Conservation (phyloP, 2,888 invertebrate genomes). For the Leptopilina syphax region DNA sequence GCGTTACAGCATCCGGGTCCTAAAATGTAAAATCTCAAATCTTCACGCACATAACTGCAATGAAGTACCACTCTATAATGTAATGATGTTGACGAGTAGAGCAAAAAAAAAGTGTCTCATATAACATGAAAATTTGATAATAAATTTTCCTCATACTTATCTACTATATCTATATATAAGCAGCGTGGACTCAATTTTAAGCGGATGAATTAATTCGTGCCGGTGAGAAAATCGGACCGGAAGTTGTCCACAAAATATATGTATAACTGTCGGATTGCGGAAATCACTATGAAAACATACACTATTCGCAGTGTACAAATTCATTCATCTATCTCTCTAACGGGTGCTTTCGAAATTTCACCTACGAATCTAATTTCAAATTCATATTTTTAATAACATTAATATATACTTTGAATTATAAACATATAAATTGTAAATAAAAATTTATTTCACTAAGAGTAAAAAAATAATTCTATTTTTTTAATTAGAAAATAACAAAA, state of each 20-base stretch:
- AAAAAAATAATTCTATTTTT: too few species aligned
- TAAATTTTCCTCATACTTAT: conserved; percentile 10
- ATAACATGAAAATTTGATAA: conserved; percentile 39
- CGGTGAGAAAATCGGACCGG: conserved; percentile 50
- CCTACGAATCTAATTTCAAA: neutral
- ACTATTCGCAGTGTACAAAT: conserved; percentile 40
- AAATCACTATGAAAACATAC: conserved; percentile 53
- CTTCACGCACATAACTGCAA: too few species aligned
- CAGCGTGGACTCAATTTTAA: conserved; percentile 19
- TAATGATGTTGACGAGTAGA: too few species aligned
- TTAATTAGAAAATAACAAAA: too few species aligned
- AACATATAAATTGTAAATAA: too few species aligned
- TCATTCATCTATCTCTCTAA: conserved; percentile 25
- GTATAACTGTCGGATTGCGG: conserved; percentile 46
- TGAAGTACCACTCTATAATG: too few species aligned
- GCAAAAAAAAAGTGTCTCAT: too few species aligned
- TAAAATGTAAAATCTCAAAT: too few species aligned
- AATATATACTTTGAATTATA: too few species aligned
- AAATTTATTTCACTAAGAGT: too few species aligned
- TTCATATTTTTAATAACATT: neutral
- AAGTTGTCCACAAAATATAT: conserved; percentile 48
- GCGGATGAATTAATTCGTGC: conserved; percentile 48
- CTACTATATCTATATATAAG: conserved; percentile 10
- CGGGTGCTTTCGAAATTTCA: conserved; percentile 2
- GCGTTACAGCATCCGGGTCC: too few species aligned